These are phyloP conservation scores for Chalcosyrphus nemorum DNA, from an alignment of 2,888 invertebrate species.

Conservation along the genomic window DNA sequence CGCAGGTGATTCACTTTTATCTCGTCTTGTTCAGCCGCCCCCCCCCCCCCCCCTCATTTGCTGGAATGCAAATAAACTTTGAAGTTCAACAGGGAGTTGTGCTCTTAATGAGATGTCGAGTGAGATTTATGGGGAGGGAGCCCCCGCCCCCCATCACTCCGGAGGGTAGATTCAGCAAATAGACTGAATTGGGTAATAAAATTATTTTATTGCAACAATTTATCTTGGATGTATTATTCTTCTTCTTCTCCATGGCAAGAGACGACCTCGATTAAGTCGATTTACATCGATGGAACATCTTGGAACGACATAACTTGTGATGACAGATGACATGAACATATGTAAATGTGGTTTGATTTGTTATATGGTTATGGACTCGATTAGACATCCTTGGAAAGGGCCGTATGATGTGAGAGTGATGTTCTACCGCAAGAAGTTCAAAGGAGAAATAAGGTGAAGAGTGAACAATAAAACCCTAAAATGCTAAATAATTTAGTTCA, in stretches of 20 bases:
- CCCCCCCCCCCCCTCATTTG: background rate
- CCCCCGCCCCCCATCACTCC: too few relatives aligned
- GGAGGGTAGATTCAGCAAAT: background rate
- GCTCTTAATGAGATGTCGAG: background rate
- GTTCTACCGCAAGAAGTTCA: too few relatives aligned
- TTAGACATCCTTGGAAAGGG: too few relatives aligned
- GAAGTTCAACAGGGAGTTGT: constrained; percentile 2
- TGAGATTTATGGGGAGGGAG: background rate
- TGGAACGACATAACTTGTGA: background rate
- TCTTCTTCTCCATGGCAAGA: too few relatives aligned
- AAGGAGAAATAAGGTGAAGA: too few relatives aligned
- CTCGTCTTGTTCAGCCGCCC: background rate
- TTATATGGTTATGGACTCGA: background rate
- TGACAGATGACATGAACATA: background rate
- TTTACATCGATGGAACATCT: background rate
- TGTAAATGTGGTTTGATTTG: background rate
- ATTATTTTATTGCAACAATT: constrained; percentile 24
- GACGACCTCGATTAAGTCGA: background rate
- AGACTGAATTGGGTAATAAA: constrained; percentile 6
- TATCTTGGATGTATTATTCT: background rate
- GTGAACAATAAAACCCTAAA: too few relatives aligned
- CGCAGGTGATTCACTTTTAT: background rate
- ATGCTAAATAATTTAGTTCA: too few relatives aligned
- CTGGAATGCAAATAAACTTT: constrained; percentile 11
- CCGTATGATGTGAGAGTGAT: too few relatives aligned